A percentile compares a stretch with the other conserved stretches of the same genome.
phyloP scores from a whole-genome alignment of 1,140 invertebrate genomes.

The Octopus bimaculoides region DNA sequence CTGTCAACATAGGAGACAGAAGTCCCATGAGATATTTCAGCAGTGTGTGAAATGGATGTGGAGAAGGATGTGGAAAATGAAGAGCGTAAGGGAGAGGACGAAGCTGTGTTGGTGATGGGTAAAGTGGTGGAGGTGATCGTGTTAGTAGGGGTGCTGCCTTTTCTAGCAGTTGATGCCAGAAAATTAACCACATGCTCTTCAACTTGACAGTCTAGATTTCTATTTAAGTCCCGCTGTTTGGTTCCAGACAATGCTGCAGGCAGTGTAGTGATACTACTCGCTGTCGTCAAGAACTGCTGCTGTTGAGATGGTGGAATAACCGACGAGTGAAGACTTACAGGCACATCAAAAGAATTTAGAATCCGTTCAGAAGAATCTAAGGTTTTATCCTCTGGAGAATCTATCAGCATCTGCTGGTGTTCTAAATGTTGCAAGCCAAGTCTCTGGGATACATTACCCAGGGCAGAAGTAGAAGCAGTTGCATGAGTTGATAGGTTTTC shows the following conservation, averaged over 20 bases:
- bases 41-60: not conserved
- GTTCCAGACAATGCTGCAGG: not conserved
- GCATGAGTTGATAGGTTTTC: not conserved
- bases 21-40: not conserved
- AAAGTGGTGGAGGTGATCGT: not conserved
- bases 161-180: not conserved
- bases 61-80: not conserved
- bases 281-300: not conserved
- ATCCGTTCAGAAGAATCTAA: not conserved
- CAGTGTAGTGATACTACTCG: not conserved
- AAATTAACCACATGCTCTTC: constrained; percentile 3
- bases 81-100: not conserved
- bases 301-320: not conserved
- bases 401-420: not conserved
- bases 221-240: not conserved
- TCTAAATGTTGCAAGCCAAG: not conserved
- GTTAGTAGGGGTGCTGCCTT: not conserved
- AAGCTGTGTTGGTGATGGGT: not conserved
- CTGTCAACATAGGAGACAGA: constrained; percentile 8
- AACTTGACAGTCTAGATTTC: not conserved
- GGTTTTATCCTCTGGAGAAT: not conserved
- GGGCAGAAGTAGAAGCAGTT: not conserved
- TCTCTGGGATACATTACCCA: not conserved
- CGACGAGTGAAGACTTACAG: constrained; percentile 3
- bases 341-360: constrained; percentile 7